Conservation (phyloP, 2,888 invertebrate species). For the Amphipyra berbera region DNA sequence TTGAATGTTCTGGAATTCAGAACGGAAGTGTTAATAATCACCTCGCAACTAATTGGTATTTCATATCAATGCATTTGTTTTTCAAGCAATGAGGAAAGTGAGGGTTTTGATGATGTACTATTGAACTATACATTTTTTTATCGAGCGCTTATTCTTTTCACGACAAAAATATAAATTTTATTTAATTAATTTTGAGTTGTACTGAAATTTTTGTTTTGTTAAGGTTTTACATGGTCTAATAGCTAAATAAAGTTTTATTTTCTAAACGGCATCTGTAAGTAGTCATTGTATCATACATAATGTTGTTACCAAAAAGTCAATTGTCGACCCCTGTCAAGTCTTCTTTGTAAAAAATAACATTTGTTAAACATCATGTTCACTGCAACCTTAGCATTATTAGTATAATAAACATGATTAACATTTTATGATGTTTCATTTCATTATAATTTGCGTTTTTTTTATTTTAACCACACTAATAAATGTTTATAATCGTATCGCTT, state of each 20-base stretch:
- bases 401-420: constrained; percentile 86
- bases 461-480: neutral
- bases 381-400: constrained; percentile 82
- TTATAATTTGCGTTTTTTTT: constrained; percentile 2
- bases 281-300: constrained; percentile 63
- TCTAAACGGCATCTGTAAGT: constrained; percentile 67
- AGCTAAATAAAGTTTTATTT: constrained; percentile 64
- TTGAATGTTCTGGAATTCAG: constrained; percentile 57
- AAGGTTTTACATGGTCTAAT: constrained; percentile 65
- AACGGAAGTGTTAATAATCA: constrained; percentile 61
- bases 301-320: constrained; percentile 86
- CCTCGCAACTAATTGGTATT: constrained; percentile 69
- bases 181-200: constrained; percentile 70
- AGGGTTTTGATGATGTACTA: constrained; percentile 66
- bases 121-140: constrained; percentile 50
- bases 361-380: constrained; percentile 79
- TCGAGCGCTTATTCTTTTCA: constrained; percentile 65
- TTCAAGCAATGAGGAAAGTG: constrained; percentile 64
- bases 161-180: constrained; percentile 64
- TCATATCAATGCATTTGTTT: constrained; percentile 61
- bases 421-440: constrained; percentile 64
- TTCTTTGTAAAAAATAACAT: constrained; percentile 66
- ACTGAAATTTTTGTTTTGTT: constrained; percentile 75
- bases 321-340: constrained; percentile 70
- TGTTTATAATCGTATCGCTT: too few species aligned